Evolutionary conservation across 2,113 vertebrate genomes (phyloP).

Genomic region (Oreochromis niloticus): DNA sequence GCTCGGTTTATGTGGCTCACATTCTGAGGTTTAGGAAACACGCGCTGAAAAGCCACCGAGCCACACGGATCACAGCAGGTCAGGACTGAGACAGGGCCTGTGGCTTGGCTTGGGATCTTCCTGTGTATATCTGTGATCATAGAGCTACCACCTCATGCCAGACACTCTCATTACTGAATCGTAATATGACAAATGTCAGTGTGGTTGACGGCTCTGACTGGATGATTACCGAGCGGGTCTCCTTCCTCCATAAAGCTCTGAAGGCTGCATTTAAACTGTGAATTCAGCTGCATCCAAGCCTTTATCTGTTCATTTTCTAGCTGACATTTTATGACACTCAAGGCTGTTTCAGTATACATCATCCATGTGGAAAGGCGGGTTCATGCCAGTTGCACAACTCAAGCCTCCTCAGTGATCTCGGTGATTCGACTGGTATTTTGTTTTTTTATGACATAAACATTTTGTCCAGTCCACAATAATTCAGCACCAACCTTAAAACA

Average conservation of each 20-base stretch:
- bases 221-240: conserved; percentile 12
- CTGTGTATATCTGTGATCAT: conserved; percentile 48
- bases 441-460: not conserved
- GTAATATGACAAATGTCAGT: conserved; percentile 50
- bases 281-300: not conserved
- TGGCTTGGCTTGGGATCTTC: conserved; percentile 51
- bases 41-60: conserved; percentile 61
- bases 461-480: not conserved
- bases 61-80: conserved; percentile 59
- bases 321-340: not conserved
- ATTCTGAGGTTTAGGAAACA: conserved; percentile 65
- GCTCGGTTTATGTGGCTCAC: conserved; percentile 50
- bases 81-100: conserved; percentile 61
- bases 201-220: conserved; percentile 28
- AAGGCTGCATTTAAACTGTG: not conserved
- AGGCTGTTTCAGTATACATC: not conserved
- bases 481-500: not conserved
- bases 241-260: not conserved
- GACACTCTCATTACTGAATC: conserved; percentile 41
- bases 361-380: not conserved
- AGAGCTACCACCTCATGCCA: conserved; percentile 28
- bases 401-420: not conserved
- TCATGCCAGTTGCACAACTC: not conserved
- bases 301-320: not conserved
- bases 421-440: not conserved